phyloP scores from a whole-genome alignment of 1,140 invertebrate genomes.

The Diorhabda carinulata region DNA sequence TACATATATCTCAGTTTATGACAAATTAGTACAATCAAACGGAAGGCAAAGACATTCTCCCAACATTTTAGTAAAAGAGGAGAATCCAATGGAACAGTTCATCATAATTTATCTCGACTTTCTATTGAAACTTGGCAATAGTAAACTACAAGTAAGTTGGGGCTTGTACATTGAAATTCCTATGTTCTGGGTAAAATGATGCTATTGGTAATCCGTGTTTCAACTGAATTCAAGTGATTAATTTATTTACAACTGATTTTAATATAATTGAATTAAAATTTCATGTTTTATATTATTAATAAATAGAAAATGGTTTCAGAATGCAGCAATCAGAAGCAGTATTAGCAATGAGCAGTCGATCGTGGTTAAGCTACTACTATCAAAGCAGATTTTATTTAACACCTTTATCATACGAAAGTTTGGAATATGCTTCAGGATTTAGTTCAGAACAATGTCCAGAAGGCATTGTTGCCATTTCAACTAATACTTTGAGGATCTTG shows the following conservation, averaged over 20 bases:
- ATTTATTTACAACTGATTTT: no score
- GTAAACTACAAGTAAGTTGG: no score
- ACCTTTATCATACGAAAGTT: slow-evolving; percentile 90
- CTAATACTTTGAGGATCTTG: slow-evolving; percentile 95
- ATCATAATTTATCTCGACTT: no score
- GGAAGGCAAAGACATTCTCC: no score
- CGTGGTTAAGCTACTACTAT: slow-evolving; percentile 98
- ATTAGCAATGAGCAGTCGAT: slow-evolving; percentile 94
- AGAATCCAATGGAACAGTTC: no score
- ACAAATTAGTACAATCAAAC: no score
- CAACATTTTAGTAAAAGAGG: no score
- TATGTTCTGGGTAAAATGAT: not conserved
- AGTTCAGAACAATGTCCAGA: slow-evolving; percentile 99
- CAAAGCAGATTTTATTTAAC: slow-evolving; percentile 96
- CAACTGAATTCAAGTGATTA: slow-evolving; percentile 82
- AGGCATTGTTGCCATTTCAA: slow-evolving; percentile 96
- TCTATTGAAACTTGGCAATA: no score
- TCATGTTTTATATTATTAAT: no score
- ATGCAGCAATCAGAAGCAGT: slow-evolving; percentile 97
- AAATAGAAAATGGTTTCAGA: slow-evolving; percentile 57
- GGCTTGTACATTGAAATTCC: no score
- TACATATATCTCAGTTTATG: no score
- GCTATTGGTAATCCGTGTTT: not conserved
- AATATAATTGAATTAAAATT: no score
- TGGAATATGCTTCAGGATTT: slow-evolving; percentile 98